phyloP scores from a whole-genome alignment of 2,113 vertebrate genomes.

The Syrrhaptes paradoxus region DNA sequence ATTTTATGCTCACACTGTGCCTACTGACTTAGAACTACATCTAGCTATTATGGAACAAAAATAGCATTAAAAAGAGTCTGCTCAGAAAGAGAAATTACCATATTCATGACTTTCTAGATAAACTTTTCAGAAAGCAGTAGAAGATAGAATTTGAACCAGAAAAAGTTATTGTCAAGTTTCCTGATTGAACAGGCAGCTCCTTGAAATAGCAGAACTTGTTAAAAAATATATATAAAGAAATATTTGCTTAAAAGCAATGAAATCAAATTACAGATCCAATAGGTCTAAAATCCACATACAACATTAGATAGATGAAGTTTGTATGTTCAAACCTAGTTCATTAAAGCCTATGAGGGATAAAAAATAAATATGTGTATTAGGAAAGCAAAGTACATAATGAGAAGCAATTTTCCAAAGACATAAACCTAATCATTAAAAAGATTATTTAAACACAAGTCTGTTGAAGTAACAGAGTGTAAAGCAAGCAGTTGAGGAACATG shows the following conservation, averaged over 20 bases:
- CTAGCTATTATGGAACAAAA: constrained; percentile 18
- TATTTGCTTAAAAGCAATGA: not conserved
- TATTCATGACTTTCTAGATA: constrained; percentile 53
- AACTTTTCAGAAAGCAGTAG: not conserved
- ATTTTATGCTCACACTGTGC: constrained; percentile 9
- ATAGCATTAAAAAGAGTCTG: not conserved
- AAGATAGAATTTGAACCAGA: not conserved
- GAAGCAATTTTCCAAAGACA: not conserved
- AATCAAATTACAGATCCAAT: not conserved
- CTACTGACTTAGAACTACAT: constrained; percentile 6
- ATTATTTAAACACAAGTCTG: not conserved
- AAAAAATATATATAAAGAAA: not conserved
- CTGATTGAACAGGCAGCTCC: not conserved
- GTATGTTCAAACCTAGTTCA: not conserved
- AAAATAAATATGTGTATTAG: not conserved
- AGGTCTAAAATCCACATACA: not conserved
- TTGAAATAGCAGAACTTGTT: not conserved
- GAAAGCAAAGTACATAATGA: not conserved
- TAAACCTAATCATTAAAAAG: not conserved
- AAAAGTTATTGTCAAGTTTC: not conserved
- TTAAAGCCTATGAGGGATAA: not conserved
- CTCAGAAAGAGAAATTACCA: constrained; percentile 27
- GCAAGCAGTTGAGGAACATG: not conserved
- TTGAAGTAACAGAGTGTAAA: not conserved
- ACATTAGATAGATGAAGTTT: not conserved